Conservation (phyloP, 2,797 vertebrate genomes). For the Cuniculus paca region DNA sequence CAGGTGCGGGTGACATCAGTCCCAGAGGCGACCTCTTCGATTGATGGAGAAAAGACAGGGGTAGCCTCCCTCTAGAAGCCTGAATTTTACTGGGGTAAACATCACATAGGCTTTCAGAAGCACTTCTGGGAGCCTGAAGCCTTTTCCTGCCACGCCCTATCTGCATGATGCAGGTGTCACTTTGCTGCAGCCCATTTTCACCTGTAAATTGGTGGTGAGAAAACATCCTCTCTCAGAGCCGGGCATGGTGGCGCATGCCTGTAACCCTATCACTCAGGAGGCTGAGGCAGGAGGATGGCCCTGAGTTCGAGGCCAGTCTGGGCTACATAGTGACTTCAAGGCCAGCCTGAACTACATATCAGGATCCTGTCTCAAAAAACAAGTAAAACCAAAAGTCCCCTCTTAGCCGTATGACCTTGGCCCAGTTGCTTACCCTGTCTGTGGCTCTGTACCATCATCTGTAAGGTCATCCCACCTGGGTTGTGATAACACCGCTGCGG, state of each 20-base stretch:
- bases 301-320: neutral
- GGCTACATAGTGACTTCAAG: no score
- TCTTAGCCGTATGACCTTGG: neutral
- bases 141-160: neutral
- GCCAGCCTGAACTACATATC: neutral
- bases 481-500: neutral
- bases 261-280: neutral
- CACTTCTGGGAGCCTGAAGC: neutral
- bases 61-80: neutral
- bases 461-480: no score
- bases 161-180: accelerated
- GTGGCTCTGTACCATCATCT: neutral
- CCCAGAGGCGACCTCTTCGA: neutral
- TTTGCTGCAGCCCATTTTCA: no score
- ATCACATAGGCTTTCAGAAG: accelerated
- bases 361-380: neutral
- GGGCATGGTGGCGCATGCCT: neutral
- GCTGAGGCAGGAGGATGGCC: neutral
- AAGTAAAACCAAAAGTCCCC: neutral
- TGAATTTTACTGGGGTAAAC: neutral
- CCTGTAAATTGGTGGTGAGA: neutral
- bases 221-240: neutral
- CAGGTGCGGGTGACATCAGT: neutral
- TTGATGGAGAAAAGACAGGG: neutral
- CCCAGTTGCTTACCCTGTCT: neutral